Evolutionary conservation across 2,888 invertebrate species (phyloP).

Genomic region (Argyresthia goedartella): DNA sequence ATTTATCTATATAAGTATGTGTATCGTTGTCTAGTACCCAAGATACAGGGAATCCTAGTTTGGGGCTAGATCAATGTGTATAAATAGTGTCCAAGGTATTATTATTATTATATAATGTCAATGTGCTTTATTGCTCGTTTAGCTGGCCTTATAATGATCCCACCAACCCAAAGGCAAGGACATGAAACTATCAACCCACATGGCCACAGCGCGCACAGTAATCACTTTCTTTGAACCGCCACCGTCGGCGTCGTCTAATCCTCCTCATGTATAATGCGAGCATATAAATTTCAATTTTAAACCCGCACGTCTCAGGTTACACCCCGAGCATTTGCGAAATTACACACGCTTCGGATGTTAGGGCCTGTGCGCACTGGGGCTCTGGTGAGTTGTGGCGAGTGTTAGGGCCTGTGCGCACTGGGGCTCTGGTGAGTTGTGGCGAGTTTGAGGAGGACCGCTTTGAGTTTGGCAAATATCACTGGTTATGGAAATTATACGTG

Average conservation of each 20-base stretch:
- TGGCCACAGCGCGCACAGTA: background rate
- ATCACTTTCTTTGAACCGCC: slow-evolving; percentile 28
- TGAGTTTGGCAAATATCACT: background rate
- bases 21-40: too few species aligned
- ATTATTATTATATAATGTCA: too few species aligned
- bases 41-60: too few species aligned
- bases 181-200: background rate
- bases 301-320: slow-evolving; percentile 56
- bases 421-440: background rate
- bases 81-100: too few species aligned
- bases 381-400: background rate
- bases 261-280: slow-evolving; percentile 59
- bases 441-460: background rate
- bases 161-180: too few species aligned
- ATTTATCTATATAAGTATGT: too few species aligned
- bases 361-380: background rate
- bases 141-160: too few species aligned
- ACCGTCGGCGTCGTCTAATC: slow-evolving; percentile 26
- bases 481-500: background rate
- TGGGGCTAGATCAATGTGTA: too few species aligned
- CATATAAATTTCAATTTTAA: slow-evolving; percentile 71
- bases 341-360: slow-evolving; percentile 22
- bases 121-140: too few species aligned
- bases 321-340: slow-evolving; percentile 54
- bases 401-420: background rate